Conservation (phyloP, 2,888 invertebrate species). For the Cartodere bifasciata region DNA sequence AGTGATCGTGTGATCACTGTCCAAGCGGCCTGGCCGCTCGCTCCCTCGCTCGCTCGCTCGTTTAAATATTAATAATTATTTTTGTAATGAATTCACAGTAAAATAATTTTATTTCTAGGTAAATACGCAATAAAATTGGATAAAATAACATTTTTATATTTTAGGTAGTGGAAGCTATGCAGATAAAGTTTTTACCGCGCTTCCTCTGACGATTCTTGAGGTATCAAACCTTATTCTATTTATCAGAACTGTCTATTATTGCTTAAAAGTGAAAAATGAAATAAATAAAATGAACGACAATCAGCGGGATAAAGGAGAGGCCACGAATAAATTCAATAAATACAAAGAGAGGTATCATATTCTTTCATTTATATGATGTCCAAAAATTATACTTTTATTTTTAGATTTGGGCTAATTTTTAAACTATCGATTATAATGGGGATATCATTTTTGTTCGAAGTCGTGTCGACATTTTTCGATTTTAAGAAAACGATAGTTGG, state of each 20-base stretch:
- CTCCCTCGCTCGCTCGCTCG: no score
- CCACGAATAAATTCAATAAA: conserved; percentile 38
- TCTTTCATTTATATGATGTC: background rate
- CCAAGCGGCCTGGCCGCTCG: no score
- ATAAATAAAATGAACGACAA: conserved; percentile 43
- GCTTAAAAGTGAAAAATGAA: conserved; percentile 58
- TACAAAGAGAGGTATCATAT: conserved; percentile 50
- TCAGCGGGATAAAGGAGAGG: conserved; percentile 42
- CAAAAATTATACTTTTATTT: conserved; percentile 14
- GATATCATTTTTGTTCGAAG: conserved; percentile 55
- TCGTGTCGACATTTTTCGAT: conserved; percentile 45
- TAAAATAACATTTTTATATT: no score
- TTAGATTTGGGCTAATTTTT: conserved; percentile 52
- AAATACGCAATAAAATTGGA: no score
- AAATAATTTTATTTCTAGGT: no score
- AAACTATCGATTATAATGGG: conserved; percentile 69
- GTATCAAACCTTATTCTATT: conserved; percentile 51
- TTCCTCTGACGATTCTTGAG: conserved; percentile 48
- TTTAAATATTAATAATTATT: no score
- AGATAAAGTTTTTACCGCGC: conserved; percentile 15
- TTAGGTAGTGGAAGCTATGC: conserved; percentile 12
- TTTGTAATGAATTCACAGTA: no score
- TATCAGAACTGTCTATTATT: conserved; percentile 52
- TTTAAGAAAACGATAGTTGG: conserved; percentile 38
- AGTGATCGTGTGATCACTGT: no score